Evolutionary conservation across 2,113 vertebrate genomes (phyloP).

Genomic region (Zapornia atra): DNA sequence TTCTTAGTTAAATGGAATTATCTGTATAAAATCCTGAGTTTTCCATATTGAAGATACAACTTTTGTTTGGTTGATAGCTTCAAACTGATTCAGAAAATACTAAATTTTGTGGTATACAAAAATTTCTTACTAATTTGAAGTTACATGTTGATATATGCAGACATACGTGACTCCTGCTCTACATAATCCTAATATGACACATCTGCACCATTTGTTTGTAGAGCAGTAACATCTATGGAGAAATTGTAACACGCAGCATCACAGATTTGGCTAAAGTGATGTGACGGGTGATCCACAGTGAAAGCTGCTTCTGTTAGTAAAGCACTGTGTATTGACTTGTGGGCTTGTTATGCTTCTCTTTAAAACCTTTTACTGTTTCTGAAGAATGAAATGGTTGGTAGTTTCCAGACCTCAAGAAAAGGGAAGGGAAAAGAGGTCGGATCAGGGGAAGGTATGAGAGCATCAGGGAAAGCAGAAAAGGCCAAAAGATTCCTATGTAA

Average conservation of each 20-base stretch:
- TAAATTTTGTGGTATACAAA: not conserved
- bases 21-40: not conserved
- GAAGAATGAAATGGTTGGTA: not conserved
- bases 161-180: not conserved
- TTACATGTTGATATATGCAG: not conserved
- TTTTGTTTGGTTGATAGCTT: not conserved
- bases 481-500: not conserved
- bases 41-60: not conserved
- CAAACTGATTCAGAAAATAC: not conserved
- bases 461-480: not conserved
- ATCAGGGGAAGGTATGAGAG: not conserved
- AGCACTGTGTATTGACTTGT: not conserved
- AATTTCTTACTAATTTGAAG: not conserved
- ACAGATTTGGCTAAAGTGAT: not conserved
- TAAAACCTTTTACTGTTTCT: not conserved
- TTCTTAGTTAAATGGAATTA: not conserved
- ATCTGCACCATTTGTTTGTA: not conserved
- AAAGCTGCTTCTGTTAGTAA: not conserved
- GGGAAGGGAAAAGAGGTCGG: not conserved
- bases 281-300: not conserved
- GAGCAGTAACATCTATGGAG: not conserved
- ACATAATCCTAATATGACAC: not conserved
- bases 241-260: not conserved
- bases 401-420: not conserved
- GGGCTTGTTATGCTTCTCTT: not conserved